phyloP scores from a whole-genome alignment of 2,888 invertebrate species.

The Sminthurides aquaticus region DNA sequence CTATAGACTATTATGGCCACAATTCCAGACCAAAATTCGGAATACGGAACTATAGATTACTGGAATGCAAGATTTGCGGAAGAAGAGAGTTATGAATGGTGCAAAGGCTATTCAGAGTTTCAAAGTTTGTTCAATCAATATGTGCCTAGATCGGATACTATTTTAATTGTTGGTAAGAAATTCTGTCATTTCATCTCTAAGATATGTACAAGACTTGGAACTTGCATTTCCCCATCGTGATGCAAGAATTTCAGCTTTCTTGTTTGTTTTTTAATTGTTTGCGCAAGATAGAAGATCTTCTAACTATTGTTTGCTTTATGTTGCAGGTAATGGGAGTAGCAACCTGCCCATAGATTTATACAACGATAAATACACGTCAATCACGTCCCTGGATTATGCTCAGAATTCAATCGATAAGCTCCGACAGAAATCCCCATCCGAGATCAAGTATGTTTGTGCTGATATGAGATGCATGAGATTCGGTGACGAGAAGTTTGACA shows the following conservation, averaged over 20 bases:
- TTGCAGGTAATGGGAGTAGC: slow-evolving; percentile 48
- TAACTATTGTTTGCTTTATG: neutral
- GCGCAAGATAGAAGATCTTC: too few species aligned
- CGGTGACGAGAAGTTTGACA: slow-evolving; percentile 15
- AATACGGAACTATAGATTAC: slow-evolving; percentile 23
- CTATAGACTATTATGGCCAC: neutral
- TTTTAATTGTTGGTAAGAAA: slow-evolving; percentile 27
- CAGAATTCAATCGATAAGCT: slow-evolving; percentile 46
- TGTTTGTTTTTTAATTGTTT: too few species aligned
- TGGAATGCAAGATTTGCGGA: slow-evolving; percentile 25
- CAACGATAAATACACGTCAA: slow-evolving; percentile 45
- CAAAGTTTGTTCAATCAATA: slow-evolving; percentile 17
- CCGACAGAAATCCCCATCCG: slow-evolving; percentile 42
- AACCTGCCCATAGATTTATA: slow-evolving; percentile 47
- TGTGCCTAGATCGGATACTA: slow-evolving; percentile 18
- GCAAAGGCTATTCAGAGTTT: slow-evolving; percentile 22
- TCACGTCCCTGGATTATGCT: slow-evolving; percentile 48
- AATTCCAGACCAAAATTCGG: slow-evolving; percentile 25
- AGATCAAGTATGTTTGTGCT: slow-evolving; percentile 47
- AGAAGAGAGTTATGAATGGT: slow-evolving; percentile 31
- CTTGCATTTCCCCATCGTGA: too few species aligned
- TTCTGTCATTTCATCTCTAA: neutral
- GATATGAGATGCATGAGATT: slow-evolving; percentile 42
- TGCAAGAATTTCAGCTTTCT: too few species aligned
- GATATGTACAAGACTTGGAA: neutral